Base-by-base conservation (phyloP, 2,113 vertebrate genomes). In the Onychostruthus taczanowskii region DNA sequence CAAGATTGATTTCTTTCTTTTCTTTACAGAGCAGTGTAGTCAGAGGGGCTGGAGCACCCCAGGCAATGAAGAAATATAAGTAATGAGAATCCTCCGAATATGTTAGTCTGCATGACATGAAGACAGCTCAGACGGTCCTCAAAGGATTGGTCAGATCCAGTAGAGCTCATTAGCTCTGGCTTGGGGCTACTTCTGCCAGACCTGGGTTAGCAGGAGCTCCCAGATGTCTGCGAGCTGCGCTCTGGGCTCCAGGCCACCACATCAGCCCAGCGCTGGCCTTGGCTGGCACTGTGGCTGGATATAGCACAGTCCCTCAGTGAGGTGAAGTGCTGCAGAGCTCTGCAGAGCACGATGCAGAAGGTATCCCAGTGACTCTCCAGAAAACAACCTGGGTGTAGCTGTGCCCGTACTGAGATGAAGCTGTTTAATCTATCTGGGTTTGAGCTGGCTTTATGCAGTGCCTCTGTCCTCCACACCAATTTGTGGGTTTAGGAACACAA, bases 151-250 rank as follows among this genome's bases (percentile, higher is more conserved):
- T 89, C 86, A 93, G 91, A 94, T 95, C 89, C 80, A 92, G 95
- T 80, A 89, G 91, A 95, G 94, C 96, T 97, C 96, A 95, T 97
- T 94, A 96, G 80, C 94, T 93, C 76, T 96, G 95, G 94, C 93
- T 95, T 86, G 95, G 89, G 94, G 96, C 95, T 95, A 94, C 95
- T 96, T 62, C 89, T 95, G 95, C 79, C 83, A 94, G 83, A 67
- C 83, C 72, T 50, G 52, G 91, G 83, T 72, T 83, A 89, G 86
- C 56, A 43, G 0, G 0, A 61, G 73, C 61, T 97, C 95, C 92
- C 86, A 77, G 61, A 89, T 67, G 90, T 53, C 83, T 43, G 55
- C 0, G 1, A 81, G 75, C 72, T 55, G 63, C 10, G 2, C 76
- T 63, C 76, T 31, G 79, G 86, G 94, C 83, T 90, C 59, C 59